Evolutionary conservation across 2,888 invertebrate species (phyloP).

Genomic region (Lottia scabra): DNA sequence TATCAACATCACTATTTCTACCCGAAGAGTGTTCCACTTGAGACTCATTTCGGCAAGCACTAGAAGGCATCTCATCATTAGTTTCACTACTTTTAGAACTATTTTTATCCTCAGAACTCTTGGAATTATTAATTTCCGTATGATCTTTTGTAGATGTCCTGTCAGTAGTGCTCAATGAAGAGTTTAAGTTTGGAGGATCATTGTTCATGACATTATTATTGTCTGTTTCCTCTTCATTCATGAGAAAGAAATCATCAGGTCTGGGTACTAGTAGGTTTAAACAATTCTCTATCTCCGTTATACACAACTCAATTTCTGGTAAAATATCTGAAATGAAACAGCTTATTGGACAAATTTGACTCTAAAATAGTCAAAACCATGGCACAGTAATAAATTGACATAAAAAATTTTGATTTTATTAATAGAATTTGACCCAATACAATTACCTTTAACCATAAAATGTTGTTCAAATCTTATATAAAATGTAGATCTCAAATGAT

Average conservation of each 20-base stretch:
- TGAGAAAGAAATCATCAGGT: conserved; percentile 56
- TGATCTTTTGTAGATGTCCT: background rate
- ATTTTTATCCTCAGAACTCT: background rate
- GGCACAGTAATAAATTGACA: too few species aligned
- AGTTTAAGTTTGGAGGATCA: background rate
- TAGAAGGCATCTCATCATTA: conserved; percentile 14
- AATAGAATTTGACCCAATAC: too few species aligned
- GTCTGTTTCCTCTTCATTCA: conserved; percentile 31
- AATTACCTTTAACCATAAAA: too few species aligned
- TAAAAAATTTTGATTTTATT: too few species aligned
- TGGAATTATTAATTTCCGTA: background rate
- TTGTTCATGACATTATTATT: background rate
- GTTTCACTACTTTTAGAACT: background rate
- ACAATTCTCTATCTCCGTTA: conserved; percentile 68
- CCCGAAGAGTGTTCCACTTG: conserved; percentile 20
- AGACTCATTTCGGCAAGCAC: conserved; percentile 20
- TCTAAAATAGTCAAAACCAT: too few species aligned
- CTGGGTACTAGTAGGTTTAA: conserved; percentile 68
- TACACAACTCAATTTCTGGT: conserved; percentile 60
- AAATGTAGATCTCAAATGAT: too few species aligned
- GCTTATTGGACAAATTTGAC: too few species aligned
- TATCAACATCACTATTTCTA: conserved; percentile 28
- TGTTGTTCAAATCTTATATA: too few species aligned
- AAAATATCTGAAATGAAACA: conserved; percentile 40
- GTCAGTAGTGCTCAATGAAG: background rate